These are phyloP conservation scores for Latrodectus geometricus DNA, from an alignment of 1,140 invertebrate genomes.

Conservation along the genomic window DNA sequence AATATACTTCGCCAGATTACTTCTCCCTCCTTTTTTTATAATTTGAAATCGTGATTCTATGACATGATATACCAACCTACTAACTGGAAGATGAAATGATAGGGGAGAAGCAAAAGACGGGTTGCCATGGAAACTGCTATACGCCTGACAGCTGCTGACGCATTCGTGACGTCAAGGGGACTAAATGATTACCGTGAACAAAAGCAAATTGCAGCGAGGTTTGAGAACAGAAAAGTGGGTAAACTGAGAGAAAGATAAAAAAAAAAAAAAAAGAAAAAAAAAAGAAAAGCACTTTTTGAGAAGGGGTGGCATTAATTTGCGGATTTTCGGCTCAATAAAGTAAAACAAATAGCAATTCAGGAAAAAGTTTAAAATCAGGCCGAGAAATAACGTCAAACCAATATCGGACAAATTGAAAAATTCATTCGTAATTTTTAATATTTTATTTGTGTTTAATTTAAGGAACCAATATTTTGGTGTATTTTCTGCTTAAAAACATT, in stretches of 20 bases:
- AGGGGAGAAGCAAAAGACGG: constrained; percentile 21
- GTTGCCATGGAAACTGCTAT: constrained; percentile 38
- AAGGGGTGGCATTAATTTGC: background rate
- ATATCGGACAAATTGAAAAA: too few relatives aligned
- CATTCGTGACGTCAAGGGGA: constrained; percentile 47
- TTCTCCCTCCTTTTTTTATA: too few relatives aligned
- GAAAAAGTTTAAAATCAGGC: too few relatives aligned
- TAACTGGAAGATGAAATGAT: constrained; percentile 14
- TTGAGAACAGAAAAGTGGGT: background rate
- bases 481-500: too few relatives aligned
- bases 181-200: background rate
- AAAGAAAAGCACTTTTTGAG: background rate
- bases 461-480: too few relatives aligned
- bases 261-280: background rate
- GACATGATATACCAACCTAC: background rate
- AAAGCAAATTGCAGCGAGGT: background rate
- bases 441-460: too few relatives aligned
- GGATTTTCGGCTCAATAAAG: background rate
- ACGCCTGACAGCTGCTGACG: constrained; percentile 59
- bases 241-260: background rate
- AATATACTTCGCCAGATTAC: too few relatives aligned
- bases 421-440: too few relatives aligned
- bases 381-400: too few relatives aligned
- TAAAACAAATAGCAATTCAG: background rate
- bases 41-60: background rate